Conservation (phyloP, 2,113 vertebrate species). For the Cromileptes altivelis region DNA sequence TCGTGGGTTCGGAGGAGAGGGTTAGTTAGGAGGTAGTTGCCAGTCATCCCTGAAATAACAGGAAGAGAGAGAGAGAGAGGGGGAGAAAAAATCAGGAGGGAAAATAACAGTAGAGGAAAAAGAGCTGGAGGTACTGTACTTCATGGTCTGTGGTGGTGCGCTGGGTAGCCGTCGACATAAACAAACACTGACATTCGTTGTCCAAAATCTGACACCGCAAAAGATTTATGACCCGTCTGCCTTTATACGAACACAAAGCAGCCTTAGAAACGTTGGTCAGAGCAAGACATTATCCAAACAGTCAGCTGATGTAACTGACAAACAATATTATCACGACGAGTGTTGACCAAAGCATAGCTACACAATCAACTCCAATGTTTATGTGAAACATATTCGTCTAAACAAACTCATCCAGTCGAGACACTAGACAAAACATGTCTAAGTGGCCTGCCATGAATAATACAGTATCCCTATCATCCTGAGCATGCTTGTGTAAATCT, state of each 20-base stretch:
- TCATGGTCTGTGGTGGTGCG: slow-evolving; percentile 41
- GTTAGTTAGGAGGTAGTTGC: slow-evolving; percentile 99
- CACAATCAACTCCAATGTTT: slow-evolving; percentile 72
- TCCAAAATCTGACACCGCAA: slow-evolving; percentile 46
- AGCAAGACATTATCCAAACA: slow-evolving; percentile 69
- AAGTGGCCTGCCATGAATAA: slow-evolving; percentile 61
- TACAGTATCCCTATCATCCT: slow-evolving; percentile 54
- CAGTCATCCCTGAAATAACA: slow-evolving; percentile 98
- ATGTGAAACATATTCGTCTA: slow-evolving; percentile 62
- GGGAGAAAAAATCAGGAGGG: slow-evolving; percentile 62
- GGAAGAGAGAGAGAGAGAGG: slow-evolving; percentile 89
- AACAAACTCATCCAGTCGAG: slow-evolving; percentile 68
- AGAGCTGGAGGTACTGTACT: slow-evolving; percentile 26
- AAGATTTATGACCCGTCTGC: slow-evolving; percentile 60
- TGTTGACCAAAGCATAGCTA: slow-evolving; percentile 61
- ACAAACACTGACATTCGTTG: slow-evolving; percentile 54
- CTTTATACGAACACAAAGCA: slow-evolving; percentile 47
- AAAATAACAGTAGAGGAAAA: slow-evolving; percentile 33
- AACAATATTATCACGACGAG: slow-evolving; percentile 66
- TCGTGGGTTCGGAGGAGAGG: slow-evolving; percentile 99
- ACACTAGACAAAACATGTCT: slow-evolving; percentile 71
- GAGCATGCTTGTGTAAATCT: slow-evolving; percentile 58
- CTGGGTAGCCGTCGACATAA: slow-evolving; percentile 53
- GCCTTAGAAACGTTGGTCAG: slow-evolving; percentile 48
- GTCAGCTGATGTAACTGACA: slow-evolving; percentile 62